These are phyloP conservation scores for Clinocottus analis DNA, from an alignment of 2,113 vertebrate species.

Conservation along the genomic window DNA sequence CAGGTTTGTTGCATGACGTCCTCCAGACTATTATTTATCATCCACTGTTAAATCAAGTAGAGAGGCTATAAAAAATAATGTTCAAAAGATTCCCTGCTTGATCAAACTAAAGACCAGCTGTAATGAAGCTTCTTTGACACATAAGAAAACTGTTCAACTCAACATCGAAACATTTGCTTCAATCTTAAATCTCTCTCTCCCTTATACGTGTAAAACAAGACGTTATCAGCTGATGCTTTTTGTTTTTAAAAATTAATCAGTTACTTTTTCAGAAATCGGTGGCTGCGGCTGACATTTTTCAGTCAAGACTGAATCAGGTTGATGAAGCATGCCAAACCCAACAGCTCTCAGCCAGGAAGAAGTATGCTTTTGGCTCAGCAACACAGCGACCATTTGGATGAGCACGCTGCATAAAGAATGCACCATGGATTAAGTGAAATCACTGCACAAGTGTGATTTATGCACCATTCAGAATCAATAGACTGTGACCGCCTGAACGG, in stretches of 20 bases:
- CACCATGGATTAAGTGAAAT: conserved; percentile 65
- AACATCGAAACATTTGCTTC: conserved; percentile 33
- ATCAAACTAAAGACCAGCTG: conserved; percentile 59
- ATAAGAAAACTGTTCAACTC: conserved; percentile 26
- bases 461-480: conserved; percentile 59
- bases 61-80: conserved; percentile 51
- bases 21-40: conserved; percentile 47
- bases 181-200: conserved; percentile 19
- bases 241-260: conserved; percentile 38
- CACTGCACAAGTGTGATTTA: conserved; percentile 67
- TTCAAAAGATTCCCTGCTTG: conserved; percentile 42
- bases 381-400: conserved; percentile 63
- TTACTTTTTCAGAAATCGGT: conserved; percentile 39
- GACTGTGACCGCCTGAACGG: conserved; percentile 41
- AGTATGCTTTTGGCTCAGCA: conserved; percentile 61
- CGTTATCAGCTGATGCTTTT: conserved; percentile 26
- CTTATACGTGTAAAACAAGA: conserved; percentile 19
- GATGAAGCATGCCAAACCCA: conserved; percentile 47
- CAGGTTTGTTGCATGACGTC: conserved; percentile 55
- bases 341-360: conserved; percentile 55
- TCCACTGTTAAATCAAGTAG: conserved; percentile 55
- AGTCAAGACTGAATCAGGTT: conserved; percentile 53
- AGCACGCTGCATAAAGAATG: conserved; percentile 57
- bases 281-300: conserved; percentile 58
- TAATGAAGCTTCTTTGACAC: conserved; percentile 42